Evolutionary conservation across 2,888 invertebrate genomes (phyloP), one percentile per base, ranked within the genome.

Genomic region (Pheosia gnoma): DNA sequence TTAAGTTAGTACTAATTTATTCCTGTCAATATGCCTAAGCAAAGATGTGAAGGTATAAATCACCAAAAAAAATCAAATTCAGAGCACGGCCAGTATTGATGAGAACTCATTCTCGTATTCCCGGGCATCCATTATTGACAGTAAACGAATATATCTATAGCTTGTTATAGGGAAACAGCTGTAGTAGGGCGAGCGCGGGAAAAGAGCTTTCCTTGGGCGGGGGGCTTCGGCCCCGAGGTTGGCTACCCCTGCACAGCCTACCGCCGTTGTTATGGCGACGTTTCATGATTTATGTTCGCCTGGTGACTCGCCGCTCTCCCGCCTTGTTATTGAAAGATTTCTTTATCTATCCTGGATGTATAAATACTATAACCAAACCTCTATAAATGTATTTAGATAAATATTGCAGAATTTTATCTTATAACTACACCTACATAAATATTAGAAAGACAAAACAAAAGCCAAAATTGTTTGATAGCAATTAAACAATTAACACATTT

Each of bases 241-340:
- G 76, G 75, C 82, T 77, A 78, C 83, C 87, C 88, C 80, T 70
- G 75, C 58, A 66, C 76, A 67, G 72, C 79, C 77, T 76, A 74
- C 79, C 80, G 68, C 76, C 79, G 86, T 87, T 86, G 86, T 86
- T 85, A 85, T 86, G 85, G 83, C 81, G 83, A 90, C 90, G 76
- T 80, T 76, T 74, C 79, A 79, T 87, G 87, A 87, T 88, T 90
- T 87, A 88, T 91, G 84, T 76, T 75, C 70, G 80, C 85, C 83
- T 85, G 77, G 87, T 88, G 83, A 85, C 84, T 84, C 66, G 71
- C 53, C 62, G 67, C 59, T 70, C 65, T 59, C 45, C 57, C 59
- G 64, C 57, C 66, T 65, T 68, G 49, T 66, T 72, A 67, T 68
- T 63, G 51, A 54, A 71, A 73, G 57, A 70, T 67, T 70, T 70